Conservation (phyloP, 2,888 invertebrate genomes). For the Leptarthrus brevirostris region DNA sequence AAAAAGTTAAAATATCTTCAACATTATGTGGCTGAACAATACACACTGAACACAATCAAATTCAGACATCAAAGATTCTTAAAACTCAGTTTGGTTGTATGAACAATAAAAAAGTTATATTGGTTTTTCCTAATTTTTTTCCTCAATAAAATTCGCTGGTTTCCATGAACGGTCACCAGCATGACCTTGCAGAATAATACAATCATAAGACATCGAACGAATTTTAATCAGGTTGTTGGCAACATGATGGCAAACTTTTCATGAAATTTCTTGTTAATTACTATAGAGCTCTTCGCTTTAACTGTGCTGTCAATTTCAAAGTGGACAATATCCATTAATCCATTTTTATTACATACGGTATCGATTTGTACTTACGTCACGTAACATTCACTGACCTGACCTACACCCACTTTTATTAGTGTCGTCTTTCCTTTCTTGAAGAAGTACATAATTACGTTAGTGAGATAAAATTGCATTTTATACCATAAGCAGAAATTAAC, state of each 20-base stretch:
- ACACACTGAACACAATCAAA: no score
- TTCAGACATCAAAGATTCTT: no score
- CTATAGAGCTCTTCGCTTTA: neutral
- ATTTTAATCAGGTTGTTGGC: constrained; percentile 32
- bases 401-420: constrained; percentile 39
- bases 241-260: neutral
- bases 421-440: constrained; percentile 31
- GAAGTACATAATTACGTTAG: no score
- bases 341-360: neutral
- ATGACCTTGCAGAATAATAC: constrained; percentile 30
- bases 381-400: constrained; percentile 38
- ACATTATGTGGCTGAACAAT: no score
- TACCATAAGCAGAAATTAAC: no score
- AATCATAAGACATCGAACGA: neutral
- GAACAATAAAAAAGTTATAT: no score
- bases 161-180: neutral
- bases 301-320: neutral
- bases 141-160: no score
- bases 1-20: no score
- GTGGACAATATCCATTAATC: constrained; percentile 10
- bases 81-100: no score
- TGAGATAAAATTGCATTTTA: no score
- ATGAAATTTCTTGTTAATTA: neutral
- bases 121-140: no score
- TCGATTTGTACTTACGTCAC: constrained; percentile 38